Evolutionary conservation across 2,888 invertebrate genomes (phyloP), one percentile per base, ranked within the genome.

Genomic region (Lypha dubia): DNA sequence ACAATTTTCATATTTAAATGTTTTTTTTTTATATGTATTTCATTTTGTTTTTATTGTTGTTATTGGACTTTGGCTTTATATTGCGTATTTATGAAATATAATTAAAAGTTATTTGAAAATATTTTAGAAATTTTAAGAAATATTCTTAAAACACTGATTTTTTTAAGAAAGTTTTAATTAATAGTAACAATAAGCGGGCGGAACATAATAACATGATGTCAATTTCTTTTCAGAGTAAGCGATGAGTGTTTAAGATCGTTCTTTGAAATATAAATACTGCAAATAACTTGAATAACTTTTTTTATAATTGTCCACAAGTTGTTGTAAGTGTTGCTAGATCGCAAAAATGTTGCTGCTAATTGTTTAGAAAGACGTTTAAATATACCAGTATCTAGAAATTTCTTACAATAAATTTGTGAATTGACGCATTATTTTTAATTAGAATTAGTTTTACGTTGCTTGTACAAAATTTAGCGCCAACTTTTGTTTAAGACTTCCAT

Each of bases 1-100:
- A 56, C 20, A 53, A 75, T 58, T 58, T 60, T 58, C 20, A 53
- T 41, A 5, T 35, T 44, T 49, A 9, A 38, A 11, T 53, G 35
- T 51, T 20, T 20, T 22, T 20, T 7, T n/a, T 24, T 49, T 1
- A 24, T 24, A n/a, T 6, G 9, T 17, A 5, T 17, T n/a, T 35
- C 58, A 24, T n/a, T 51, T 11, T n/a, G 6, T 51, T 38, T n/a
- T 8, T 20, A 38, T 44, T 58, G 17, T 32, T 44, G 3, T 63
- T 28, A 6, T 22, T 74, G 63, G 38, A 41, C 38, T 63, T 63
- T 62, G 60, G 0, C 38, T 51, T 62, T 11, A 28, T 20, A 53
- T 1, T 11, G 38, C 53, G 62, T 49, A 24, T 60, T 35, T 38
- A 13, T 3, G 22, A 62, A 35, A 38, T 20, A 22, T 15, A 62